Evolutionary conservation across 2,113 vertebrate genomes (phyloP), one percentile per base, ranked within the genome.

Genomic region (Ploceus nigricollis): DNA sequence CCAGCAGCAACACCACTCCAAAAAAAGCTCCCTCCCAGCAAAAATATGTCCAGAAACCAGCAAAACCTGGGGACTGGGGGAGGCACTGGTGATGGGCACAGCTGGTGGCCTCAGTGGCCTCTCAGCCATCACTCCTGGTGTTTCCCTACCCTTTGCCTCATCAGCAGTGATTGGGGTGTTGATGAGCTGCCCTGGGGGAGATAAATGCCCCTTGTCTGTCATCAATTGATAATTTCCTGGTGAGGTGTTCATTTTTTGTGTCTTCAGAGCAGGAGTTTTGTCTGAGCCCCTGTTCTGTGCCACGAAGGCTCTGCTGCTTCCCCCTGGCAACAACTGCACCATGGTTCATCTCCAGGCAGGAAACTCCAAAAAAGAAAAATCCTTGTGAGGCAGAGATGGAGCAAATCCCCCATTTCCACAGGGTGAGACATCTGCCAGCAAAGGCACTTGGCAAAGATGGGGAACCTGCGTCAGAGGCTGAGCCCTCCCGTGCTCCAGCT

Each of bases 171-270:
- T 2, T 10, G 10, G 84, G 72, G 35, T 7, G 37, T 1, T 27
- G n/a, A 22, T 12, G 82, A 76, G 70, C n/a, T 70, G 69, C 71
- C 21, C 1, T 3, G 56, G 6, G 31, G 48, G 28, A 35, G n/a
- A 11, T 1, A 3, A 28, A 64, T 20, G 30, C 9, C 6, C 42
- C 44, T 30, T 8, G 15, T 14, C 8, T 5, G 53, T 9, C 21
- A n/a, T 15, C 28, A 15, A 14, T 47, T 1, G 6, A 0, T 27
- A 2, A 2, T 1, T 6, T 44, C 3, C 18, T 4, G 24, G 1
- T 11, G 65, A 27, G 28, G 10, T 4, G 28, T 3, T 44, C 0
- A 0, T 5, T 42, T 56, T 16, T 15, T 30, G 69, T 76, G 77
- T 8, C 21, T 69, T 30, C 61, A 4, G 44, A 61, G 53, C 0